Evolutionary conservation across 2,797 vertebrate species (phyloP), one percentile per base, ranked within the genome.

Genomic region (Eupleurogrammus muticus): DNA sequence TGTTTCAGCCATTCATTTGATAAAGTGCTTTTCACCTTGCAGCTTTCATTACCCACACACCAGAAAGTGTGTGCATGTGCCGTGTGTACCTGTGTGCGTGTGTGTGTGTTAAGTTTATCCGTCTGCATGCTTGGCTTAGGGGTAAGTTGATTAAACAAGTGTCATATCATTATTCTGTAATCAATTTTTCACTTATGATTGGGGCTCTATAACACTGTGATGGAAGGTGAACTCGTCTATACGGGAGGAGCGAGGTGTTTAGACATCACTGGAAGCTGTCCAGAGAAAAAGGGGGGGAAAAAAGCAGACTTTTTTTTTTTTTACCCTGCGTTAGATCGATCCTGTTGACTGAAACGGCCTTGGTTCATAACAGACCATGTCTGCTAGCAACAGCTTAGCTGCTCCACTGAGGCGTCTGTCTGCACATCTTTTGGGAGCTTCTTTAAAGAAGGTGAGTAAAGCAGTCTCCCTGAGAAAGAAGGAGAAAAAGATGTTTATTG

Each of bases 361-460:
- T 78, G 92, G 86, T 82, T 91, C 82, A 86, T 87, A 91, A 91
- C 83, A 90, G 80, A 85, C 63, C 86, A 80, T 88, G 84, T 89
- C 93, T 92, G 83, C 90, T 92, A 91, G 91, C 89, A 89, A 90
- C 85, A 91, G 89, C 93, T 95, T 94, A 93, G 86, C 88, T 87
- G 90, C 64, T 89, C 90, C 88, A 90, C 83, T 90, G 93, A 90
- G 73, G 83, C 69, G 74, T 83, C 85, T 88, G 79, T 95, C 93
- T 57, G 9, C 85, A 94, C 83, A 70, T 94, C 83, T 92, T 93
- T 90, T 89, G 66, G 87, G 82, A 79, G 70, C 54, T 86, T 81
- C 82, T 89, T 90, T 86, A 90, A 92, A 91, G 90, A 82, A 82
- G 79, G 24, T 67, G 82, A 81, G 81, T 89, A 82, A 89, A 92